Evolutionary conservation across 2,797 vertebrate genomes (phyloP), one percentile per base, ranked within the genome.

Genomic region (Percopsis omiscomaycus): DNA sequence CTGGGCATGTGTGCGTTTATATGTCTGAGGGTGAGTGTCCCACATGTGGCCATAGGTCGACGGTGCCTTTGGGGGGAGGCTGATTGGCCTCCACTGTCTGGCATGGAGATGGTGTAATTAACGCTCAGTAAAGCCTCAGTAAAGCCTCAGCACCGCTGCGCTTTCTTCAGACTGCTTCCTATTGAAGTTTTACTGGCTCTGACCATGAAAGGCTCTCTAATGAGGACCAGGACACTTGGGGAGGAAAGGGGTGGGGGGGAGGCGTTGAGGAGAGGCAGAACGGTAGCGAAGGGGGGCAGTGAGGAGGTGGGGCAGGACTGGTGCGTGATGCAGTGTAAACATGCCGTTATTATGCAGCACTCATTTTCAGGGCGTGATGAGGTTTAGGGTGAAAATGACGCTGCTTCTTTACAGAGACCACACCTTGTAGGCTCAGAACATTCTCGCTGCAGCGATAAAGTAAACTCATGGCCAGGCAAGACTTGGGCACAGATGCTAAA

Each of bases 181-280:
- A 90, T 91, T 91, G 90, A 92, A 86, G 88, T 91, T 91, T 91
- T 91, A 92, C 88, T 88, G 87, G 80, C 73, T 82, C 71, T 89
- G 88, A 89, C 88, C 90, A 92, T 91, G 87, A 92, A 92, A 91
- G 89, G 81, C 73, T 61, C 73, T 74, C 83, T 92, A 92, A 92
- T 89, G 88, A 92, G 87, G 82, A 89, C 77, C 90, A 91, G 89
- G 85, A 90, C 84, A 83, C 78, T 59, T 71, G 71, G 76, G 74
- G 56, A 14, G 16, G 53, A 16, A 5, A 2, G 14, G 29, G 84
- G 81, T 80, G 49, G 5, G 70, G 14, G 57, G 51, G 69, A 53
- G 66, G 27, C 16, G 55, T 59, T 59, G 55, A 64, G 27, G 47
- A 74, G 63, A 61, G 52, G 77, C 61, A 14, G 55, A 73, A 74